Evolutionary conservation across 2,113 vertebrate genomes (phyloP), one percentile per base, ranked within the genome.

Genomic region (Boulengeromyrus knoepffleri): DNA sequence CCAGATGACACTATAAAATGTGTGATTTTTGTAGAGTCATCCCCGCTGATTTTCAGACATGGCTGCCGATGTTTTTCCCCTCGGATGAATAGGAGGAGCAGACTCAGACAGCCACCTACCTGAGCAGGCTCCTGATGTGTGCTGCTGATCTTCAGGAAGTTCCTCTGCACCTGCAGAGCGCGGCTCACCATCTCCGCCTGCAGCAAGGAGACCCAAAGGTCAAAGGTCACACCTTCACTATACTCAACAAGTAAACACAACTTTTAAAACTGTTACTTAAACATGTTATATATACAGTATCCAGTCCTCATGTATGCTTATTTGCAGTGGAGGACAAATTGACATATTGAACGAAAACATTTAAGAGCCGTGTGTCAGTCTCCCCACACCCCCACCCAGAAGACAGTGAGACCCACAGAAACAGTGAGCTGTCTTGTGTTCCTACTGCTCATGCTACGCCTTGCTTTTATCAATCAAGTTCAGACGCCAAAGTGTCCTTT

Each of bases 181-280:
- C 94, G 94, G 70, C 95, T 96, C 74, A 99, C 97, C 97, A 99
- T 97, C 93, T 97, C 97, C 39, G 98, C 98, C 99, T 99, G 95
- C 91, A 91, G 90, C 87, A 91, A 12, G 93, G 91, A 87, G 91
- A 13, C 91, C 89, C 24, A 62, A 91, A 77, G 88, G 77, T 66
- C 52, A 91, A 5, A 88, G n/a, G 87, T 24, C 49, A 50, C 3
- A 45, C 58, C 62, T 52, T 47, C 50, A 80, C n/a, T 50, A 21
- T 85, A 50, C 83, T 45, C 24, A 5, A 89, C 12, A 47, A 77
- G 12, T 3, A 66, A 17, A 80, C 10, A 46, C 19, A 13, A 7
- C 36, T n/a, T 85, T 39, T 56, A 45, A 74, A 27, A 31, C 12
- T 50, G 39, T 24, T 36, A 45, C 3, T 3, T 70, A 31, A 70